Conservation (phyloP, 2,797 vertebrate genomes). For the Hirundo rustica region DNA sequence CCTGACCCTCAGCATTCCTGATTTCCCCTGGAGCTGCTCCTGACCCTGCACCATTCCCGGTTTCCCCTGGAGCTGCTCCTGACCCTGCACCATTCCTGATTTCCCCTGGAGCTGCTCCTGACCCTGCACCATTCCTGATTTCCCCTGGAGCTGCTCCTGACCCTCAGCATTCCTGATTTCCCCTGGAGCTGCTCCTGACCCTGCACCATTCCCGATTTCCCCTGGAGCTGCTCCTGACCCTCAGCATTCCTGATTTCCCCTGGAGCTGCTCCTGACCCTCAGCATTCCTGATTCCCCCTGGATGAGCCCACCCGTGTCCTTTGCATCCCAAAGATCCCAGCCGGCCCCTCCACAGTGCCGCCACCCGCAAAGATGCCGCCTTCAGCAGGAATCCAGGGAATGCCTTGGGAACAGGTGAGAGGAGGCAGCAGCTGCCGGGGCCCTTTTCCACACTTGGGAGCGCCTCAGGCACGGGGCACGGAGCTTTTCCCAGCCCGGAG, state of each 20-base stretch:
- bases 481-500: neutral
- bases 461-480: neutral
- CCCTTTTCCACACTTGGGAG: neutral
- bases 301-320: neutral
- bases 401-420: neutral
- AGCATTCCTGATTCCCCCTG: neutral
- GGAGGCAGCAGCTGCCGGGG: neutral
- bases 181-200: neutral
- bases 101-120: neutral
- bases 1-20: too few relatives aligned
- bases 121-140: neutral
- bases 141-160: neutral
- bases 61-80: neutral
- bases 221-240: neutral
- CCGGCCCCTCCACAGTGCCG: accelerated
- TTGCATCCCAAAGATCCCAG: neutral
- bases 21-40: neutral
- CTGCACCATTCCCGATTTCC: neutral
- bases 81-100: neutral
- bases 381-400: neutral
- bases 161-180: neutral
- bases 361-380: neutral
- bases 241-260: neutral
- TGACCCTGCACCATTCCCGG: neutral
- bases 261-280: neutral